phyloP scores from a whole-genome alignment of 2,888 invertebrate genomes.

The Lapara coniferarum region DNA sequence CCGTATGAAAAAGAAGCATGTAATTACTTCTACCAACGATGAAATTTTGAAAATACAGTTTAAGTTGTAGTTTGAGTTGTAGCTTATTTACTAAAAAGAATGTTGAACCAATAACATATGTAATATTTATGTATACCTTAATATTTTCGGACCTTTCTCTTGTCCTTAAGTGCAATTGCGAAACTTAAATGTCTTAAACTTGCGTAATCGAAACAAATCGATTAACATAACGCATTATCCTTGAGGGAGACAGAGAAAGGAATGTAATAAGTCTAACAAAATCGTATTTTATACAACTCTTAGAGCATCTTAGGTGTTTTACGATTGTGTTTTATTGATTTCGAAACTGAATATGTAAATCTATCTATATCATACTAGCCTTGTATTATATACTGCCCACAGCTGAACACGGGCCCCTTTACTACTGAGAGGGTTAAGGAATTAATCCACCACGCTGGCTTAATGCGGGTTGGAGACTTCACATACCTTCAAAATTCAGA shows the following conservation, averaged over 20 bases:
- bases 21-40: too few species aligned
- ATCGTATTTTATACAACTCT: background rate
- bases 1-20: too few species aligned
- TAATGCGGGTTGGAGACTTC: too few species aligned
- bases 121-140: background rate
- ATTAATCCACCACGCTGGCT: too few species aligned
- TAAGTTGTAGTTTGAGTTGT: background rate
- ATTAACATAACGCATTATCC: constrained; percentile 24
- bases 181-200: constrained; percentile 4
- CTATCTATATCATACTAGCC: too few species aligned
- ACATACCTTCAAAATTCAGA: too few species aligned
- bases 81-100: too few species aligned
- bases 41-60: too few species aligned
- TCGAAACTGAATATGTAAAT: too few species aligned
- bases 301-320: background rate
- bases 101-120: background rate
- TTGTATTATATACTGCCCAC: too few species aligned
- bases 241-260: constrained; percentile 19
- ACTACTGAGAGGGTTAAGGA: too few species aligned
- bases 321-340: background rate
- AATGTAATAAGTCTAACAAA: background rate
- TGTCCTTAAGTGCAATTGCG: constrained; percentile 16
- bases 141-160: constrained; percentile 12
- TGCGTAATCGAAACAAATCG: constrained; percentile 12
- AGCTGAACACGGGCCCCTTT: too few species aligned